Percentiles rank a stretch among this genome's conserved stretches.
These are phyloP conservation scores for Agonum fuliginosum DNA, from an alignment of 2,888 invertebrate genomes.

Conservation along the genomic window DNA sequence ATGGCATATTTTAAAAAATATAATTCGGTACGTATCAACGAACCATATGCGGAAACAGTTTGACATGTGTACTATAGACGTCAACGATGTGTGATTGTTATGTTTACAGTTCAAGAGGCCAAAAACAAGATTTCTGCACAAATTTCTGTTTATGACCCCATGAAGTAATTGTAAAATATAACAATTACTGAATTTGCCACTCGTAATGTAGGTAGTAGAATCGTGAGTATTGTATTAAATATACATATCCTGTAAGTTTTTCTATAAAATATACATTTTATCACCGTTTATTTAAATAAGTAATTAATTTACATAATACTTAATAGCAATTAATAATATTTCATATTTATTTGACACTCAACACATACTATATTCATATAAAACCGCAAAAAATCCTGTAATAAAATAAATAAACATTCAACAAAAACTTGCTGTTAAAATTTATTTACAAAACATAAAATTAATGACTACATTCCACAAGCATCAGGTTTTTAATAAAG, in stretches of 20 bases:
- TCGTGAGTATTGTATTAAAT: background rate
- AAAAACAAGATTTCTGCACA: no score
- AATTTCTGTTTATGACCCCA: no score
- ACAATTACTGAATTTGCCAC: background rate
- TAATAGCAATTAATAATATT: conserved; percentile 20
- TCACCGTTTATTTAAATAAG: background rate
- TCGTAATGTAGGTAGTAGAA: background rate
- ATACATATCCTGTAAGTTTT: background rate
- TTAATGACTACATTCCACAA: conserved; percentile 10
- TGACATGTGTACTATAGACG: no score
- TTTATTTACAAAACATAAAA: conserved; percentile 4
- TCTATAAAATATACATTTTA: background rate
- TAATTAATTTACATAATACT: conserved; percentile 23
- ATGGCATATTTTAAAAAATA: no score
- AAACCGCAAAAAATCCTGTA: background rate
- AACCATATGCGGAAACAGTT: no score
- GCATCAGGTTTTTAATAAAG: conserved; percentile 1
- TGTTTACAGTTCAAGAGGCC: no score
- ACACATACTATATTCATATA: background rate
- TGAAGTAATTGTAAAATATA: background rate
- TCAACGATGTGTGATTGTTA: no score
- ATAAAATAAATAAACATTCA: conserved; percentile 3
- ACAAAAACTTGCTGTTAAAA: conserved; percentile 15
- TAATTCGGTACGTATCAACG: no score
- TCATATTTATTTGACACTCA: conserved; percentile 1